A percentile compares a stretch with the other conserved stretches of the same genome.
phyloP scores from a whole-genome alignment of 2,113 vertebrate genomes.

The Pomatostomus ruficeps region DNA sequence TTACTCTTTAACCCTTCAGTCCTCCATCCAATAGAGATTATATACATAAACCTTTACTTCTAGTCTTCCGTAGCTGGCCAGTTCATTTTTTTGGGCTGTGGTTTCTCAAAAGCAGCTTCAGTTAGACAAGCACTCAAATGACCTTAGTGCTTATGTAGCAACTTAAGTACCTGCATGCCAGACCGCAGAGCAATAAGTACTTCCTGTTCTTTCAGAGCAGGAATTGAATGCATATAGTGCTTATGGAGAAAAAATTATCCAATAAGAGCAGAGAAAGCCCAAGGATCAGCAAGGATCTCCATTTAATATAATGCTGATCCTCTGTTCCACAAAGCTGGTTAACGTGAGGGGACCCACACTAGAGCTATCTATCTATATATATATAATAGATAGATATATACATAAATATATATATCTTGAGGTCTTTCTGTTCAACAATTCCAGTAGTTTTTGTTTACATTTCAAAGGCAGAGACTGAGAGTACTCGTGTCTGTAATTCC shows the following conservation, averaged over 20 bases:
- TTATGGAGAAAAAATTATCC: not conserved
- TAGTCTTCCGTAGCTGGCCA: not conserved
- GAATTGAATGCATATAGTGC: not conserved
- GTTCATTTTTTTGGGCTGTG: not conserved
- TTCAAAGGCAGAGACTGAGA: not conserved
- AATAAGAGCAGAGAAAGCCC: not conserved
- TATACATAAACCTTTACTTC: not conserved
- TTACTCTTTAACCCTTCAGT: not conserved
- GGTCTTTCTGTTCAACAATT: not conserved
- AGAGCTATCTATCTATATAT: not conserved
- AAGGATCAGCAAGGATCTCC: not conserved
- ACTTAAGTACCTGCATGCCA: not conserved
- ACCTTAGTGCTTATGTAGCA: not conserved
- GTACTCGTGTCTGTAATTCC: not conserved
- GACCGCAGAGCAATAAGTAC: not conserved
- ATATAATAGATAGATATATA: too few relatives aligned
- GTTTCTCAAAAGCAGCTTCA: not conserved
- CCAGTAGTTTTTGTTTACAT: conserved; percentile 11
- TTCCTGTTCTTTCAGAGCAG: not conserved
- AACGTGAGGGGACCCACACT: not conserved
- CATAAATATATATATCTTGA: too few relatives aligned
- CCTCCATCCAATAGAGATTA: not conserved
- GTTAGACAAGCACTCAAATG: not conserved
- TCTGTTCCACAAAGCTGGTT: not conserved
- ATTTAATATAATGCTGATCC: not conserved